Evolutionary conservation across 2,797 vertebrate species (phyloP), one percentile per base, ranked within the genome.

Genomic region (Hipposideros larvatus): DNA sequence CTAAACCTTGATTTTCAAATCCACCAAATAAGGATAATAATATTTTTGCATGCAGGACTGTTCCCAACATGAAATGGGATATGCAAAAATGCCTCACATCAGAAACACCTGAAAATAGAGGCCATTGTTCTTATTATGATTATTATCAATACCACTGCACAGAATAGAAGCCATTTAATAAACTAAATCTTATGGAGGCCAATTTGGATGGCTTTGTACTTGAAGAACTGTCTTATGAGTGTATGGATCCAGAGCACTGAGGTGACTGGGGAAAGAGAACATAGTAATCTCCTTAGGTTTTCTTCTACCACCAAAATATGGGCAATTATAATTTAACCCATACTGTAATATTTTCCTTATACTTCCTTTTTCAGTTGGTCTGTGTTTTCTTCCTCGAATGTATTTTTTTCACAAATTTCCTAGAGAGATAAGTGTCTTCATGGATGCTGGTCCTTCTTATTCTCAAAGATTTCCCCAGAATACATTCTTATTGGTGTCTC

Each of bases 331-430:
- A 87, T 79, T 53, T 73, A 83, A 71, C 74, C 53, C 28, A 21
- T 22, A 19, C 43, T 84, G 4, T 61, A 28, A 37, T 28, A 77
- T 90, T 84, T 59, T 19, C 34, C 18, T 41, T 43, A 48, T 16
- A 89, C n/a, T 87, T 91, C n/a, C 13, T 59, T 95, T 80, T 85
- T 65, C 31, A 46, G 85, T 85, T 59, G 22, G n/a, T 63, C 55
- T 95, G 26, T 77, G 24, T 84, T 93, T 75, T 87, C 26, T 66
- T 91, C 61, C 77, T 92, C 87, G 73, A 68, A 55, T 46, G 16
- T 82, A 83, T 51, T 79, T 57, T 37, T 78, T 63, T 61, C 22
- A 77, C 26, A 73, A 51, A 31, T 87, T 84, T 91, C 43, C n/a
- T 79, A 75, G 59, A 19, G 34, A 37, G 46, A 80, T 21, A 79